Evolutionary conservation across 2,113 vertebrate genomes (phyloP).

Genomic region (Pungitius pungitius): DNA sequence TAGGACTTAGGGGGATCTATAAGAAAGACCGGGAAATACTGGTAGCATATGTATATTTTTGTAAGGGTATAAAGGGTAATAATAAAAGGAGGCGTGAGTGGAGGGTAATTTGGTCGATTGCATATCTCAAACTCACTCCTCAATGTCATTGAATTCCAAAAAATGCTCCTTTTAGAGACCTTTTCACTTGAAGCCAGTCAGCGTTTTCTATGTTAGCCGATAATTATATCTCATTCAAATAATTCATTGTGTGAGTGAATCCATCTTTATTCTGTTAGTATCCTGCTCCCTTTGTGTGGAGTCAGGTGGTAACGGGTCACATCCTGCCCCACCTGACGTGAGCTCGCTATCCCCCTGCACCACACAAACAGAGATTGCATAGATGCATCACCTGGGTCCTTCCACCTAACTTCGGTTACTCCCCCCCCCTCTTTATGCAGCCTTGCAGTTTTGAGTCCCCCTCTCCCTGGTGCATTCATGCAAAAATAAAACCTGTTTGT

Average conservation of each 20-base stretch:
- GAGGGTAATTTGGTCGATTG: neutral
- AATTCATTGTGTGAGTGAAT: neutral
- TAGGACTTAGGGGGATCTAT: neutral
- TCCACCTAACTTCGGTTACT: too few relatives aligned
- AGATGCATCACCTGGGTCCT: too few relatives aligned
- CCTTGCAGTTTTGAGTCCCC: too few relatives aligned
- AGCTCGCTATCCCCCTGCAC: too few relatives aligned
- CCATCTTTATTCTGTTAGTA: too few relatives aligned
- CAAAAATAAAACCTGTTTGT: too few relatives aligned
- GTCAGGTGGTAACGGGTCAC: too few relatives aligned
- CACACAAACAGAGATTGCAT: too few relatives aligned
- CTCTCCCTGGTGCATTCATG: too few relatives aligned
- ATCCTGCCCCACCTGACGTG: too few relatives aligned
- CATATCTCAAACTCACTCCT: neutral
- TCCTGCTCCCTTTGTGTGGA: too few relatives aligned
- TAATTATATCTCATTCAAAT: neutral
- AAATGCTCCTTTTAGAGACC: neutral
- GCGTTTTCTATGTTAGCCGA: neutral
- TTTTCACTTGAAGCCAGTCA: neutral
- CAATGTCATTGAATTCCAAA: neutral
- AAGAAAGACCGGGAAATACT: neutral
- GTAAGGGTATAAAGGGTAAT: neutral
- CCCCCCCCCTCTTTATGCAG: too few relatives aligned
- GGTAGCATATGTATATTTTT: neutral
- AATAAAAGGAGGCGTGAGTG: neutral